Evolutionary conservation across 2,888 invertebrate genomes (phyloP), one percentile per base, ranked within the genome.

Genomic region (Sphinx pinastri): DNA sequence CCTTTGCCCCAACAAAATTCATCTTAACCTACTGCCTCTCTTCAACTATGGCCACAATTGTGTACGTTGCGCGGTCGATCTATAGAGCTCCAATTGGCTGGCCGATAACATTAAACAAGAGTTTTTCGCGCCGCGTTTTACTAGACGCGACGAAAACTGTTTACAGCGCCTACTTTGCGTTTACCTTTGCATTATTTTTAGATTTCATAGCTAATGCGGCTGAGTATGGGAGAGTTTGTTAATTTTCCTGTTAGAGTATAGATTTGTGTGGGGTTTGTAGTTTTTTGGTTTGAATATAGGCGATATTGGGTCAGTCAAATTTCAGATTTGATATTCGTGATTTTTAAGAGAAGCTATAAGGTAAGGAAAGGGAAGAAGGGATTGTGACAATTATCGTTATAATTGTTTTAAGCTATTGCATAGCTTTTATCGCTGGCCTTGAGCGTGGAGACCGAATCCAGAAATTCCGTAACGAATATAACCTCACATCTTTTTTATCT

Each of bases 101-200:
- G 49, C 71, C 71, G 73, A 73, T 74, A 77, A 74, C 70, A 71
- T 71, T 72, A 77, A 75, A 73, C 74, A 69, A 54, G 55, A 71
- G n/a, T 55, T 59, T 71, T 69, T 69, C 66, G 71, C 71, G 55
- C 54, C 70, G 68, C 58, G 69, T 74, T 71, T 71, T 74, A 72
- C 68, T 60, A 59, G 19, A 69, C 68, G 73, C 71, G 77, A 70
- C 76, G 77, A 75, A 73, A 71, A 38, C 38, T 71, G 68, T 71
- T 68, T 66, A 71, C 67, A 31, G 55, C 19, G 51, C 59, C 55
- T 38, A 63, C 63, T 63, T 63, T 63, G 47, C 63, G 63, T 47
- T 63, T 63, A 63, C 63, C 63, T 63, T 19, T 63, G 63, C 63
- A 19, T 63, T 63, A 63, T 63, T 63, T 63, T 63, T 63, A 63